Conservation (phyloP, 2,113 vertebrate species). For the Sclerurus mexicanus region DNA sequence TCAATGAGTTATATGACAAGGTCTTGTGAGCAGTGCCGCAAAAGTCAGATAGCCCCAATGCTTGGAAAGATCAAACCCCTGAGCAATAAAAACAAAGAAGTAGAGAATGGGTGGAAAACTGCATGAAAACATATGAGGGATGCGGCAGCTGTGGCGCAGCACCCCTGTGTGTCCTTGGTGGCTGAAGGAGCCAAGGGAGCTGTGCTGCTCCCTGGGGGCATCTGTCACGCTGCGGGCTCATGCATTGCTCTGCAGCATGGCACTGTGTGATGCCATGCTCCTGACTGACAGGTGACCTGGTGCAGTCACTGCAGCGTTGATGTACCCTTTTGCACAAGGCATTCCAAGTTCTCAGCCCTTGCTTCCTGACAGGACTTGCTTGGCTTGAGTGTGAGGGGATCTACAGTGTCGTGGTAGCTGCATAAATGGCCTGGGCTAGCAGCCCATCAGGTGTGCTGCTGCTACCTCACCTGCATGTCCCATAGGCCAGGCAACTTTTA, state of each 20-base stretch:
- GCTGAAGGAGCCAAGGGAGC: rapidly evolving
- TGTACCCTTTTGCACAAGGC: background rate
- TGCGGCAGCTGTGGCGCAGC: background rate
- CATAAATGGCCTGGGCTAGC: background rate
- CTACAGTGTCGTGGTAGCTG: rapidly evolving
- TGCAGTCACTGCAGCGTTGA: background rate
- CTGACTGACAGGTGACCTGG: background rate
- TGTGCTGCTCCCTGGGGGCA: rapidly evolving
- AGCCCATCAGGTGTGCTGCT: background rate
- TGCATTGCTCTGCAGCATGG: rapidly evolving
- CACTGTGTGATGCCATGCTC: rapidly evolving
- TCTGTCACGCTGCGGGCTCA: background rate
- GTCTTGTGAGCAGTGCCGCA: background rate
- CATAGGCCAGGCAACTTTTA: background rate
- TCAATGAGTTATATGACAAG: background rate
- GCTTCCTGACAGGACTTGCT: rapidly evolving
- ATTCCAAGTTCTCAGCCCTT: background rate
- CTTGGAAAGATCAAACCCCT: background rate
- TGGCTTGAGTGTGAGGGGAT: background rate
- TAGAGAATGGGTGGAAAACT: background rate
- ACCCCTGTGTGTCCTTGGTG: background rate
- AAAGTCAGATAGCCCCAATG: background rate
- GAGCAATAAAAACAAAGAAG: background rate
- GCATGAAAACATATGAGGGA: background rate
- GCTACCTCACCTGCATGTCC: background rate